phyloP scores from a whole-genome alignment of 1,140 invertebrate species.

The Drosophila subpulchrella region DNA sequence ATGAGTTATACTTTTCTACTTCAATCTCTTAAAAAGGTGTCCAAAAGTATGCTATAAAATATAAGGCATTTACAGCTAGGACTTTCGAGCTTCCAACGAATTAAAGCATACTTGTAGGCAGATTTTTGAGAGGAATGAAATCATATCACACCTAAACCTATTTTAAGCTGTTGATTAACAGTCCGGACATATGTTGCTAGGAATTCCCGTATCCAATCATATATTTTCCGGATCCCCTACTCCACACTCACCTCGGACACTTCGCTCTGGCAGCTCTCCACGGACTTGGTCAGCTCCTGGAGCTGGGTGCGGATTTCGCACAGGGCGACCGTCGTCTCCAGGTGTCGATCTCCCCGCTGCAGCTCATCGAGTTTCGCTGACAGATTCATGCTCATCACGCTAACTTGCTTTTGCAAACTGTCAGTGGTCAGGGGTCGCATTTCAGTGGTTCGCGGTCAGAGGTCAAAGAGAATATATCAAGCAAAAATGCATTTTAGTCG shows the following conservation, averaged over 20 bases:
- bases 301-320: constrained; percentile 95
- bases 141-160: too few relatives aligned
- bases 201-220: too few relatives aligned
- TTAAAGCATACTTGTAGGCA: too few relatives aligned
- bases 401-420: constrained; percentile 97
- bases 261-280: constrained; percentile 96
- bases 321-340: constrained; percentile 94
- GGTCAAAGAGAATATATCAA: constrained; percentile 62
- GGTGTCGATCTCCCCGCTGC: constrained; percentile 93
- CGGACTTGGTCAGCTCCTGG: constrained; percentile 95
- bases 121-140: too few relatives aligned
- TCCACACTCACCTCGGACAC: constrained; percentile 88
- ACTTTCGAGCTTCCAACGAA: too few relatives aligned
- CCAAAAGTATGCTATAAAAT: too few relatives aligned
- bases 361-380: constrained; percentile 95
- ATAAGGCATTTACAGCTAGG: too few relatives aligned
- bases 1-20: too few relatives aligned
- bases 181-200: background rate
- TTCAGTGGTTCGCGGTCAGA: constrained; percentile 45
- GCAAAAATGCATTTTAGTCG: constrained; percentile 77
- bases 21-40: too few relatives aligned
- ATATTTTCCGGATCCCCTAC: background rate
- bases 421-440: background rate
- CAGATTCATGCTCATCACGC: constrained; percentile 97
- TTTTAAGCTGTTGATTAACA: background rate